Base-by-base conservation (phyloP, 2,797 vertebrate genomes). In the Pygocentrus nattereri region DNA sequence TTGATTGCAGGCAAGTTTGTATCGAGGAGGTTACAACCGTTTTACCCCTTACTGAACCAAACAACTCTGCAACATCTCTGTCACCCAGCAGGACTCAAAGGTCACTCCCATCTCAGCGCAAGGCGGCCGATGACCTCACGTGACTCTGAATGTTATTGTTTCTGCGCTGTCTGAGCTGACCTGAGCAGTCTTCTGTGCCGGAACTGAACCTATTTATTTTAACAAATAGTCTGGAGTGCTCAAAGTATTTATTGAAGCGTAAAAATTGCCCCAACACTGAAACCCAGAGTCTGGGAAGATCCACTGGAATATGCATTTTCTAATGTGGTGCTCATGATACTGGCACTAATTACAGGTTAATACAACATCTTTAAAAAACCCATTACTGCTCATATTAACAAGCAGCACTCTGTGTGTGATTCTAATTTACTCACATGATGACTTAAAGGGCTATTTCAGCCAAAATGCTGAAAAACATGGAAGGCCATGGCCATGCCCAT, bases 21-120 rank as follows among this genome's bases (percentile, higher is more conserved):
- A 96, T 91, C 88, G 95, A 87, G 95, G 95, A 90, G 95, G 94
- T 73, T 96, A 96, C 87, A 96, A 95, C 88, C 94, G 95, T 77
- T 96, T 96, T 88, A 95, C 95, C 50, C 95, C 95, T 0, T 96
- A 96, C 91, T 96, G 90, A 96, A 71, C 3, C 1, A 54, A 80
- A 34, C 27, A 25, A 23, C 27, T 18, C 68, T 64, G 13, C 49
- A 23, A 44, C 21, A 58, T 68, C 85, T 81, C 71, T 82, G 61
- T 34, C 76, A 75, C 83, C 85, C 76, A 84, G 64, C 76, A 78
- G 82, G 76, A 85, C 25, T 61, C 34, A 67, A n/a, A 56, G 84
- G 85, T 76, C 56, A 85, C 80, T 79, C 78, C 58, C 30, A 44
- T 84, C 86, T 88, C 41, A 27, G 84, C 79, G 80, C 79, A 87